Conservation (phyloP, 1,140 invertebrate species). For the Thalassaphorura encarpata region DNA sequence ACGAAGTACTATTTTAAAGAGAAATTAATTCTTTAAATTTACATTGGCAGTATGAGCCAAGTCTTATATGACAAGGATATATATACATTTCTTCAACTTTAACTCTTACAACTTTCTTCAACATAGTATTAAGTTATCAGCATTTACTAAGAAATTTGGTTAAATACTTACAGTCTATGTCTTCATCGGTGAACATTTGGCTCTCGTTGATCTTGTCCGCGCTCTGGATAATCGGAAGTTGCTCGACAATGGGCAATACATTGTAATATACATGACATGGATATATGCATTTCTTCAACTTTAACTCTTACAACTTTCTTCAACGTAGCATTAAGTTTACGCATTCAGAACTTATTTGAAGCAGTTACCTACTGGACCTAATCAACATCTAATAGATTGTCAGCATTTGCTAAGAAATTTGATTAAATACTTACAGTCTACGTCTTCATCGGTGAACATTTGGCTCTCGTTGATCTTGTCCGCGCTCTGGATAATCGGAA, state of each 20-base stretch:
- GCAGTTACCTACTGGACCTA: neutral
- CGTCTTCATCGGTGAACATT: slow-evolving; percentile 72
- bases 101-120: neutral
- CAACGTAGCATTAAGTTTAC: neutral
- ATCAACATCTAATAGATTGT: neutral
- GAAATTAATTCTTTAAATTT: too few species aligned
- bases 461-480: slow-evolving; percentile 46
- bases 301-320: neutral
- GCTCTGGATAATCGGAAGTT: slow-evolving; percentile 54
- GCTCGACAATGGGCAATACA: slow-evolving; percentile 63
- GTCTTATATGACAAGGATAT: neutral
- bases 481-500: slow-evolving; percentile 51
- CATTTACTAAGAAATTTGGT: neutral
- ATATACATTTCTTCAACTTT: neutral
- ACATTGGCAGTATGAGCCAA: too few species aligned
- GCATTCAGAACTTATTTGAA: neutral
- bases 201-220: slow-evolving; percentile 41
- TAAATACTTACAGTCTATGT: slow-evolving; percentile 58
- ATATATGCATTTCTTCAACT: neutral
- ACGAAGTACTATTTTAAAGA: too few species aligned
- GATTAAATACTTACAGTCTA: slow-evolving; percentile 54
- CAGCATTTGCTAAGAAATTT: neutral
- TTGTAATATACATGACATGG: slow-evolving; percentile 47
- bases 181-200: slow-evolving; percentile 71
- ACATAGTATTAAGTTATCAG: neutral